phyloP scores from a whole-genome alignment of 1,140 invertebrate species.

The Ylistrum balloti region DNA sequence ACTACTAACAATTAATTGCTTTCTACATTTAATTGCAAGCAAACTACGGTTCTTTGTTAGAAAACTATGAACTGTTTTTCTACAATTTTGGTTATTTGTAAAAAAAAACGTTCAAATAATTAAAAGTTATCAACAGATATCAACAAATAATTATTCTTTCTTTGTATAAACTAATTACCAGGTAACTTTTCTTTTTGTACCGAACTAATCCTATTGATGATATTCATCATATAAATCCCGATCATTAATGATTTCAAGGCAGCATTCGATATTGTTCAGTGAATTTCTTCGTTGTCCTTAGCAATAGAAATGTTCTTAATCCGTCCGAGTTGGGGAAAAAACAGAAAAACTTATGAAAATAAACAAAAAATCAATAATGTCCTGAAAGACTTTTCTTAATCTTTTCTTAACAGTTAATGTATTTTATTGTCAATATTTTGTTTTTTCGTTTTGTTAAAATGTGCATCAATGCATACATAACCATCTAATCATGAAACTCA shows the following conservation, averaged over 20 bases:
- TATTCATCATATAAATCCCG: neutral
- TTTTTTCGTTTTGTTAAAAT: neutral
- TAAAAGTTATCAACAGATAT: no score
- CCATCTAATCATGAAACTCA: neutral
- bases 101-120: no score
- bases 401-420: no score
- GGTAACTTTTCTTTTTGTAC: neutral
- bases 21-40: neutral
- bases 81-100: no score
- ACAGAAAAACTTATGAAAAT: no score
- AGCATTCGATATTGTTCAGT: conserved; percentile 9
- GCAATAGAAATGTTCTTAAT: neutral
- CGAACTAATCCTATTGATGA: neutral
- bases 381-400: no score
- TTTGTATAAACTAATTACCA: neutral
- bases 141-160: neutral
- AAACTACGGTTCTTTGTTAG: no score
- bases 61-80: no score
- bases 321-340: neutral
- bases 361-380: no score
- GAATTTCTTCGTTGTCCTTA: neutral
- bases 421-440: no score
- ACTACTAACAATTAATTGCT: neutral
- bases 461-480: neutral
- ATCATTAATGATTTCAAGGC: neutral